Evolutionary conservation across 30 jellyfish, hydroid and myxozoan species (phyloP).

Genomic region (Phacellophora camtschatica): DNA sequence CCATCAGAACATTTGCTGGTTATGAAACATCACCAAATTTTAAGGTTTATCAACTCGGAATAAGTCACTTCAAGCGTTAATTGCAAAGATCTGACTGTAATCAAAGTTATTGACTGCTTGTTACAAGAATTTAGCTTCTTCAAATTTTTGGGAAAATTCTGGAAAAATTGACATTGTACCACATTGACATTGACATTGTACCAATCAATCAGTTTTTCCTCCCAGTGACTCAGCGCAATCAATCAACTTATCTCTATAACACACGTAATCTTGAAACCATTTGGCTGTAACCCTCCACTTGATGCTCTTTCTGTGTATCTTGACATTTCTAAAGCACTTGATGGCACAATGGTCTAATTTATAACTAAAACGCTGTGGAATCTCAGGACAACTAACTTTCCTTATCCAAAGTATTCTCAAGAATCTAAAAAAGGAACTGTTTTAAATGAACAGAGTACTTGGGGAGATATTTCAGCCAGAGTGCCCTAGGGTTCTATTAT

Average conservation of each 20-base stretch:
- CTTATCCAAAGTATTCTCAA: slow-evolving; percentile 32
- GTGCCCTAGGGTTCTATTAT: slow-evolving; percentile 77
- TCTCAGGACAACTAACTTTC: slow-evolving; percentile 30
- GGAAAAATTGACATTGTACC: too few relatives aligned
- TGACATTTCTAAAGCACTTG: slow-evolving; percentile 51
- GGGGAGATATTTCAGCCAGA: slow-evolving; percentile 69
- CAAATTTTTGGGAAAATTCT: too few relatives aligned
- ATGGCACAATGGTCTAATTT: slow-evolving; percentile 64
- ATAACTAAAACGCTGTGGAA: slow-evolving; percentile 50
- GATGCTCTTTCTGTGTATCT: slow-evolving; percentile 41
- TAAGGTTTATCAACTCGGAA: too few relatives aligned
- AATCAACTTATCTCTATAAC: neutral
- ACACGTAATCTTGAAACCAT: neutral
- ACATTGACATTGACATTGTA: too few relatives aligned
- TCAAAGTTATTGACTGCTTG: too few relatives aligned
- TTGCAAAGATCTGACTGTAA: too few relatives aligned
- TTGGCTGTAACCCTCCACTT: slow-evolving; percentile 38
- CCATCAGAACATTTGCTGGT: too few relatives aligned
- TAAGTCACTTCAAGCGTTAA: too few relatives aligned
- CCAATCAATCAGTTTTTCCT: too few relatives aligned
- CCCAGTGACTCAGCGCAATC: too few relatives aligned
- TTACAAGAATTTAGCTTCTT: too few relatives aligned
- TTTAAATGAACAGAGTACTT: slow-evolving; percentile 39
- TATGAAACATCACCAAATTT: too few relatives aligned
- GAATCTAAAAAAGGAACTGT: slow-evolving; percentile 50